Evolutionary conservation across 1,140 invertebrate species (phyloP), one percentile per base, ranked within the genome.

Genomic region (Cherax destructor): DNA sequence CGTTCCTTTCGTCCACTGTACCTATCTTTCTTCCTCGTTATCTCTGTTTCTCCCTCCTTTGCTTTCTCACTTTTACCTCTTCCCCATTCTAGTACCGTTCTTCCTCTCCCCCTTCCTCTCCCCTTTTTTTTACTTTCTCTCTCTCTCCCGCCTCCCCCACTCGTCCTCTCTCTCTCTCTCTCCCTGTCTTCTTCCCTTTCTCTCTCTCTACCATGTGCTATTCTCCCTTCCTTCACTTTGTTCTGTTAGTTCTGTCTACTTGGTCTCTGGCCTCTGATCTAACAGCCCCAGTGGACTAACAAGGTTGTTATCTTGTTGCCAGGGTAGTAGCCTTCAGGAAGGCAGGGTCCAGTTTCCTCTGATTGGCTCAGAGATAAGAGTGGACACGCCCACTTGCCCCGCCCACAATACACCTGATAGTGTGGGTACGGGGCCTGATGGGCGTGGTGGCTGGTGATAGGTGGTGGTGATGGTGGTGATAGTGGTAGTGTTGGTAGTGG

Each of bases 301-400:
- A 59, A 83, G 80, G 52, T n/a, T 41, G 61, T 65, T 65, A 65
- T 65, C 61, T 0, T 16, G 61, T 56, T 13, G 7, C 6, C 52
- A 5, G n/a, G n/a, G 59, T 21, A 69, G 81, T 83, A 83, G 69
- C 65, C 59, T 69, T 69, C 81, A 83, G 81, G 81, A 83, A 83
- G 81, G 24, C 30, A 30, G 81, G 69, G 81, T 83, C 81, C 21
- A 59, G 59, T n/a, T 49, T 52, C 24, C 61, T 83, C 61, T 83
- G 81, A 83, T 83, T 83, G 81, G 81, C 56, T 5, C 10, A 41
- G 81, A 41, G 81, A 83, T 83, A 83, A 52, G 56, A 41, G 59
- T 16, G 81, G 16, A 59, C 81, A 83, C 81, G 81, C 81, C 81
- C 81, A 24, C 11, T n/a, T 74, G 69, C 69, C 24, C 69, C 69